A percentile compares a stretch with the other conserved stretches of the same genome.
phyloP scores from a whole-genome alignment of 2,797 vertebrate species.

The Triplophysa bombifrons region DNA sequence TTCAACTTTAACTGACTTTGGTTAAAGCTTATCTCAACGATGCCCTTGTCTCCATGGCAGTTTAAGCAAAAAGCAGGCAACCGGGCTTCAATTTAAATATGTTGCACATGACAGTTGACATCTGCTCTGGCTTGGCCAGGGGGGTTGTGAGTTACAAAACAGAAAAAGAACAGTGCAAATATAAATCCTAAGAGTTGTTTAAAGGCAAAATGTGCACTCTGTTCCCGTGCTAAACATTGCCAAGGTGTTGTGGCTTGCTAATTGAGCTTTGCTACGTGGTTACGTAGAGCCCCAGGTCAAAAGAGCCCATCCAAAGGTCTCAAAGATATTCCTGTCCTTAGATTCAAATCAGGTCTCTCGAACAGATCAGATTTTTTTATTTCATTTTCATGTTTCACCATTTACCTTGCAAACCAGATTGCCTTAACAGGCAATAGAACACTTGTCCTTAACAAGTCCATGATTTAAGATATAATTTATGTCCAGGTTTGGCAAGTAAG shows the following conservation, averaged over 20 bases:
- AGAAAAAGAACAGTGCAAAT: neutral
- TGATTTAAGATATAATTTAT: too few relatives aligned
- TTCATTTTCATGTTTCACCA: too few relatives aligned
- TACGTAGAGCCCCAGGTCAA: neutral
- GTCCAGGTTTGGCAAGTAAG: too few relatives aligned
- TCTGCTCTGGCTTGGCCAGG: neutral
- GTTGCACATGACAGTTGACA: constrained; percentile 25
- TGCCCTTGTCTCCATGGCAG: constrained; percentile 17
- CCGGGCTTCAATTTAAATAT: constrained; percentile 20
- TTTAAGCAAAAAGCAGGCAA: constrained; percentile 10
- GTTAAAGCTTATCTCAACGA: constrained; percentile 31
- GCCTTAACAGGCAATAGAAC: too few relatives aligned
- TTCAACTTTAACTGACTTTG: constrained; percentile 24
- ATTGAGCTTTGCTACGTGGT: neutral
- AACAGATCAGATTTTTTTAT: too few relatives aligned
- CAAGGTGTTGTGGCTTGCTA: neutral
- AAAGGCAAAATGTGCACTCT: neutral
- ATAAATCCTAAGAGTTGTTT: neutral
- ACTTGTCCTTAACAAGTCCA: too few relatives aligned
- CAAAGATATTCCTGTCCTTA: neutral
- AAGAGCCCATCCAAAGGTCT: neutral
- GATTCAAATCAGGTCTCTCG: neutral
- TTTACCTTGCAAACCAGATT: too few relatives aligned
- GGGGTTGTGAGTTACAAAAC: neutral
- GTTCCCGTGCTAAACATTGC: neutral